These are phyloP conservation scores for Aphelenchoides besseyi DNA, from an alignment of 1,140 invertebrate species.

Conservation along the genomic window DNA sequence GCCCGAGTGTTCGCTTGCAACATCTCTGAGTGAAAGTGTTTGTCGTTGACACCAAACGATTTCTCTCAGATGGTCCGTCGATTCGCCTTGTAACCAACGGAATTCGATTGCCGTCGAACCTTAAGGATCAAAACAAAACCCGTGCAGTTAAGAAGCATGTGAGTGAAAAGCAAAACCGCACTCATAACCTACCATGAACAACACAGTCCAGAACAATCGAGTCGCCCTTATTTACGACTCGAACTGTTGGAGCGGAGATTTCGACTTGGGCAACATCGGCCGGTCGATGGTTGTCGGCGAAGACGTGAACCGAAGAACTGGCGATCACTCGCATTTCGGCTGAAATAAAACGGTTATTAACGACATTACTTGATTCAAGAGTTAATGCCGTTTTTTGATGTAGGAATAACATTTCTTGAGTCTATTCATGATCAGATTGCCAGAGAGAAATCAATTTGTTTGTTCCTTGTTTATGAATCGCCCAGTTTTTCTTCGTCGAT, in stretches of 20 bases:
- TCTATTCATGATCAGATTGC: no score
- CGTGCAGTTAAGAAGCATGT: background rate
- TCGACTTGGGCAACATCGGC: constrained; percentile 53
- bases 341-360: no score
- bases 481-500: no score
- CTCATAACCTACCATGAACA: constrained; percentile 52
- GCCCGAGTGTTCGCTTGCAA: constrained; percentile 38
- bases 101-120: constrained; percentile 16
- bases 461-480: no score
- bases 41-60: constrained; percentile 35
- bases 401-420: no score
- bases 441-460: no score
- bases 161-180: constrained; percentile 13
- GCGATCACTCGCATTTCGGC: no score
- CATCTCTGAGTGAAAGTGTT: constrained; percentile 33
- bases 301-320: constrained; percentile 41
- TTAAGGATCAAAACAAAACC: background rate
- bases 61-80: constrained; percentile 3
- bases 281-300: constrained; percentile 36
- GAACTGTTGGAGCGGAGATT: constrained; percentile 54
- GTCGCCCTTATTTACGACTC: constrained; percentile 59
- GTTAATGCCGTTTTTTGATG: no score
- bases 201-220: constrained; percentile 61
- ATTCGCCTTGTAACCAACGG: constrained; percentile 39
- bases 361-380: no score